These are phyloP conservation scores for Adoxophyes honmai DNA, from an alignment of 1,140 invertebrate species.

Conservation along the genomic window DNA sequence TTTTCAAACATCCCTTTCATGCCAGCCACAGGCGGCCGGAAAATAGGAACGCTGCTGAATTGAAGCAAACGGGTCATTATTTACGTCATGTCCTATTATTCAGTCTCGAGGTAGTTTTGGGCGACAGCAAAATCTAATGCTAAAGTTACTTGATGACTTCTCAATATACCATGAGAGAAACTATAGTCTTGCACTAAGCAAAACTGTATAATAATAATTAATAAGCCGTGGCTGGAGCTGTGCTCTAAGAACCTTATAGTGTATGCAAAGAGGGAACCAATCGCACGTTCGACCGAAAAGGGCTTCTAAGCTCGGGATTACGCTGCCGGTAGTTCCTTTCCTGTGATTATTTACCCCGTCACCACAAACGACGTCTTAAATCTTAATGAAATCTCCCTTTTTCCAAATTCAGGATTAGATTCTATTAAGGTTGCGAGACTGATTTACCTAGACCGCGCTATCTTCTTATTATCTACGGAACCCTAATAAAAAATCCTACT, in stretches of 20 bases:
- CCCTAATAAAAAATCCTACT: slow-evolving; percentile 23
- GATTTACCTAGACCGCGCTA: no score
- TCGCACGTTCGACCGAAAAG: slow-evolving; percentile 21
- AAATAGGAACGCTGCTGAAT: no score
- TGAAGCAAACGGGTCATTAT: no score
- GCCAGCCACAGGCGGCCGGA: no score
- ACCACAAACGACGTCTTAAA: slow-evolving; percentile 21
- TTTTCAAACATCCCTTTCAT: no score
- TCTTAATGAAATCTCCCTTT: slow-evolving; percentile 20
- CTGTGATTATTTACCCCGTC: slow-evolving; percentile 24
- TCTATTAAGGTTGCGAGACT: background rate
- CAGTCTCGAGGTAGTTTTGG: no score
- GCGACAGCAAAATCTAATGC: no score
- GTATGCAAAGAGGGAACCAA: slow-evolving; percentile 21
- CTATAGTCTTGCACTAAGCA: no score
- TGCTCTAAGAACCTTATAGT: background rate
- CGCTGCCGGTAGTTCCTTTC: slow-evolving; percentile 20
- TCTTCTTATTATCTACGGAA: slow-evolving; percentile 15
- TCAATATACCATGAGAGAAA: no score
- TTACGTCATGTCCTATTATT: no score
- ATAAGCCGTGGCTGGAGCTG: background rate
- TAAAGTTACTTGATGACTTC: no score
- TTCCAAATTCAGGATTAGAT: background rate
- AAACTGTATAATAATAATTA: no score
- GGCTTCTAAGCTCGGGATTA: slow-evolving; percentile 39